Evolutionary conservation across 2,113 vertebrate genomes (phyloP), one percentile per base, ranked within the genome.

Genomic region (Callithrix jacchus): DNA sequence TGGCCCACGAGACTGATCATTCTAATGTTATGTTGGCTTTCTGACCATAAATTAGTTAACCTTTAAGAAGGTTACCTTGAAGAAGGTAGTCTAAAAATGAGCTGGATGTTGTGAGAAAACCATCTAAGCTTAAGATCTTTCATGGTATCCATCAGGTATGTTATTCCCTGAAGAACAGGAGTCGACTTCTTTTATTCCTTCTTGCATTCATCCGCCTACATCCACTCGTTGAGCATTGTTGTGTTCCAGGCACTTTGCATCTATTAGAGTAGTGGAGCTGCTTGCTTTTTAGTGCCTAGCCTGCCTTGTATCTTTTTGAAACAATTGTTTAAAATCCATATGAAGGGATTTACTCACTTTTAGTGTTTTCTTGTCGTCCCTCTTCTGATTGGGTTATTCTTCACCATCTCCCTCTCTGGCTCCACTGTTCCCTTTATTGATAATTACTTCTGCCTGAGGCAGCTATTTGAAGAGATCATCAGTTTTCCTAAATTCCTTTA

Each of bases 401-500:
- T 61, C 40, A 21, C n/a, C 32, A 32, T 86, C 77, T 77, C 35
- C 23, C 20, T 89, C 6, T 9, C 47, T 68, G n/a, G 61, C 32
- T 68, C 58, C 9, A 6, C 27, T 56, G 37, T 64, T 87, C 1
- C 93, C 23, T 71, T 42, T 58, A 54, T 61, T 94, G 80, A 45
- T 85, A 91, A 91, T 91, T 54, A 49, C 42, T 90, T 89, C 70
- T 68, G n/a, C 85, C 84, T 21, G 58, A 85, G 80, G 76, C 66
- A 54, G 86, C 58, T 92, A 6, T 79, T 83, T 74, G 58, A 81
- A 90, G 77, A 79, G n/a, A 71, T 73, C 87, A 74, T 56, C 45
- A 21, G 32, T 79, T 94, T 96, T 68, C 87, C 82, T 54, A 66
- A 74, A 66, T 89, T 88, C 66, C 73, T 92, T 90, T 91, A 37